These are phyloP conservation scores for Amazona guildingii DNA, from an alignment of 2,113 vertebrate species.

Conservation along the genomic window DNA sequence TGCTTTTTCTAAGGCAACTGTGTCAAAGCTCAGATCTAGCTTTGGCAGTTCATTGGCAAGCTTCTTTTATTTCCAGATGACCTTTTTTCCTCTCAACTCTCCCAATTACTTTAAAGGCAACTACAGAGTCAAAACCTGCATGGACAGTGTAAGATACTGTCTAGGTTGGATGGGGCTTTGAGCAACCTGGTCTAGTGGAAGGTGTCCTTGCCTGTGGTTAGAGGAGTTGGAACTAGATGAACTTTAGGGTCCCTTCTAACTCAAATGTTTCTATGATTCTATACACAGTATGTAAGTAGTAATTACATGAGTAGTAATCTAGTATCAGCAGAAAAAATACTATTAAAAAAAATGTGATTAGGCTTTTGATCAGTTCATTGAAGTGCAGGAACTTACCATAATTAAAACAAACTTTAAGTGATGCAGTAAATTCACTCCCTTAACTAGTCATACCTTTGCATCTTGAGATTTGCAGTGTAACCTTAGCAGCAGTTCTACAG, in stretches of 20 bases:
- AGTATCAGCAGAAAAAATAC: not conserved
- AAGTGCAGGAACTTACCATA: not conserved
- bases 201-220: not conserved
- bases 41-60: not conserved
- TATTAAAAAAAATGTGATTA: not conserved
- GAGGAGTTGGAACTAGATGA: not conserved
- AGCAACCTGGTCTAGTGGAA: not conserved
- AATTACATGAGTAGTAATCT: not conserved
- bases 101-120: not conserved
- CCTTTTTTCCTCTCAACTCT: not conserved
- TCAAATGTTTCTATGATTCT: not conserved
- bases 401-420: not conserved
- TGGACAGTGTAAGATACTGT: not conserved
- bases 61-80: not conserved
- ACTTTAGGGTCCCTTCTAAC: not conserved
- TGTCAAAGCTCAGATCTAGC: not conserved
- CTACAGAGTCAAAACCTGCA: not conserved
- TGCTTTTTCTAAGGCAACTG: not conserved
- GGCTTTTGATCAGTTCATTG: not conserved
- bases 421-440: not conserved
- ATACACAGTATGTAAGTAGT: not conserved
- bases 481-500: not conserved
- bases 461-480: not conserved
- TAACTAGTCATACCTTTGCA: not conserved
- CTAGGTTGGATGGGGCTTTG: not conserved